Conservation (phyloP, 2,113 vertebrate species). For the Colistium nudipinnis region DNA sequence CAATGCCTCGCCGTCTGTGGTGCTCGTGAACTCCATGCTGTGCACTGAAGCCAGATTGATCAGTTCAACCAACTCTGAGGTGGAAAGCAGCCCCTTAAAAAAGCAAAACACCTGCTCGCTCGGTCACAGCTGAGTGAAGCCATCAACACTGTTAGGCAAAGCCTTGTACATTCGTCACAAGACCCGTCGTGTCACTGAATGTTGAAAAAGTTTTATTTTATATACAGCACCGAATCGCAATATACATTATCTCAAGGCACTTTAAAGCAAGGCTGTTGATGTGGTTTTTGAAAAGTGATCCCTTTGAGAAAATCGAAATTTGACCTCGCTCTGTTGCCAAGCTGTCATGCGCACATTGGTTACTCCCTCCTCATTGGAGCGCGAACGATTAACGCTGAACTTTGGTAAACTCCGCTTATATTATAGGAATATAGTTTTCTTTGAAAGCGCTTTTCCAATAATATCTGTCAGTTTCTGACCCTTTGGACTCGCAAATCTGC, state of each 20-base stretch:
- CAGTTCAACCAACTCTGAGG: conserved; percentile 5
- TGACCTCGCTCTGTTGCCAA: background rate
- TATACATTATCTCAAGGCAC: too few species aligned
- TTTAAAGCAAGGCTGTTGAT: too few species aligned
- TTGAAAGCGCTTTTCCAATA: too few species aligned
- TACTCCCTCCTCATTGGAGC: background rate
- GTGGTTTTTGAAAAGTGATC: background rate
- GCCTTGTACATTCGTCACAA: background rate
- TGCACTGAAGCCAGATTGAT: background rate
- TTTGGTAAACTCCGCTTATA: too few species aligned
- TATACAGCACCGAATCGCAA: too few species aligned
- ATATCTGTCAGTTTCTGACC: too few species aligned
- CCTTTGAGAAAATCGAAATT: background rate
- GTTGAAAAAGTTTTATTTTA: background rate
- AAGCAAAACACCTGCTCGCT: conserved; percentile 9
- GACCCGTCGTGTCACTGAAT: background rate
- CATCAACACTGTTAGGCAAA: conserved; percentile 3
- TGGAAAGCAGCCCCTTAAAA: conserved; percentile 25
- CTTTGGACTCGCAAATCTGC: too few species aligned
- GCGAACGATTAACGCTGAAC: too few species aligned
- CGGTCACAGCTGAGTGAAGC: background rate
- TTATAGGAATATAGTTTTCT: too few species aligned
- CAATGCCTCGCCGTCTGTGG: background rate
- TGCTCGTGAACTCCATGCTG: conserved; percentile 41
- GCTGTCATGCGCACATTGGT: conserved; percentile 43